Evolutionary conservation across 2,888 invertebrate genomes (phyloP).

Genomic region (Ephialtes manifestator): DNA sequence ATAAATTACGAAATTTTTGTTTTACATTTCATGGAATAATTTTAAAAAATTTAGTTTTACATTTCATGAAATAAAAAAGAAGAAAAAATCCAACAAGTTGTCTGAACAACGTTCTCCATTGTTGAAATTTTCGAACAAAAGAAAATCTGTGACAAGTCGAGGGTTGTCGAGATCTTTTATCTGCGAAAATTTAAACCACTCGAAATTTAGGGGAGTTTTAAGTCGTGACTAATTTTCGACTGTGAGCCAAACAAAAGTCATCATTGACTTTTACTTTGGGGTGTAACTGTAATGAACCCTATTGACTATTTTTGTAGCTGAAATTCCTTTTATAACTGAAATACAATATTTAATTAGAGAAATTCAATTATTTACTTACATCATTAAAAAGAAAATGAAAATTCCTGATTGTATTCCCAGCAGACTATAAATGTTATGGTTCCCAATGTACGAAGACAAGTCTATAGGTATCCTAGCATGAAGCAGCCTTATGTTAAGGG

Average conservation of each 20-base stretch:
- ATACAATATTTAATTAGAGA: neutral
- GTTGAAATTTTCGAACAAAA: neutral
- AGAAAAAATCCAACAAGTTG: too few species aligned
- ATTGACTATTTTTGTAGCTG: neutral
- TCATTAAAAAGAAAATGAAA: neutral
- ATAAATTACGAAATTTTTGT: too few species aligned
- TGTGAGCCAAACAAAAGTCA: conserved; percentile 19
- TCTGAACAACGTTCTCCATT: neutral
- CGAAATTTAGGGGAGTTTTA: neutral
- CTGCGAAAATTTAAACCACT: conserved; percentile 10
- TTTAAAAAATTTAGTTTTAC: too few species aligned
- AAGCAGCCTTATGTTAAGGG: conserved; percentile 36
- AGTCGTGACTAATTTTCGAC: conserved; percentile 61
- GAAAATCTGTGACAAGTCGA: neutral
- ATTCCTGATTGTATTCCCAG: too few species aligned
- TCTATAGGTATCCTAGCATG: neutral
- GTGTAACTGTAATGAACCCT: conserved; percentile 5
- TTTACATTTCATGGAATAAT: conserved; percentile 28
- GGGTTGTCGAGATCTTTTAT: conserved; percentile 3
- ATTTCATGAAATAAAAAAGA: conserved; percentile 1
- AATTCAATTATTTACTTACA: neutral
- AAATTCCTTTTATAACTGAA: neutral
- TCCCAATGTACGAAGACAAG: neutral
- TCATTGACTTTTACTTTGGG: conserved; percentile 51
- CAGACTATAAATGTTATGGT: too few species aligned